These are phyloP conservation scores for Platorchestia sp. DNA, from an alignment of 1,140 invertebrate species.

Conservation along the genomic window DNA sequence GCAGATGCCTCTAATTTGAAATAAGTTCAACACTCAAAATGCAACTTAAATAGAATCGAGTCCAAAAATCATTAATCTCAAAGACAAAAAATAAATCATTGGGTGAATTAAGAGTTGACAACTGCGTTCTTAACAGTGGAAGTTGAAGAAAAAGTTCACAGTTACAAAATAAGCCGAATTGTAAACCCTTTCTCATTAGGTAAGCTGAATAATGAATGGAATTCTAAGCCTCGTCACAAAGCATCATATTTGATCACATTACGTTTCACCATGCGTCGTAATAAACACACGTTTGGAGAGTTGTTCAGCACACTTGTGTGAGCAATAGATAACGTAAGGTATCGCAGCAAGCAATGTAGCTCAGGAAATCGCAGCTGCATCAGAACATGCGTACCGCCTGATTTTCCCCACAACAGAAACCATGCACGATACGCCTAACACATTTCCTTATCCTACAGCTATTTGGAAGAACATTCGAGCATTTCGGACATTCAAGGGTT, in stretches of 20 bases:
- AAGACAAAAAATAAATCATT: background rate
- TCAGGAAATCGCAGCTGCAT: background rate
- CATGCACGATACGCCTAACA: background rate
- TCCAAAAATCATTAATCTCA: background rate
- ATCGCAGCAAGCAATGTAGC: background rate
- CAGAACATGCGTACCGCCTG: background rate
- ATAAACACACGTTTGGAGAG: background rate
- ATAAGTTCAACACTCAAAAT: background rate
- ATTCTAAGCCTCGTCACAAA: background rate
- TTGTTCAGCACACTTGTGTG: too few relatives aligned
- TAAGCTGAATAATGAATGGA: background rate
- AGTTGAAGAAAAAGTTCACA: background rate
- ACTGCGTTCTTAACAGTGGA: background rate
- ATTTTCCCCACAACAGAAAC: background rate
- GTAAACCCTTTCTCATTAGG: background rate
- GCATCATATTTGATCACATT: background rate
- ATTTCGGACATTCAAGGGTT: background rate
- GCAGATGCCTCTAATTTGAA: background rate
- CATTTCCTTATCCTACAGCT: background rate
- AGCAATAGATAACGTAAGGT: background rate
- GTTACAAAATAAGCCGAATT: background rate
- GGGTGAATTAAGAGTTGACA: background rate
- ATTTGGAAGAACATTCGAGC: background rate
- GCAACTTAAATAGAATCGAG: background rate
- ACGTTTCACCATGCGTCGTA: background rate